Conservation (phyloP, 2,888 invertebrate genomes). For the Acrobasis repandana region DNA sequence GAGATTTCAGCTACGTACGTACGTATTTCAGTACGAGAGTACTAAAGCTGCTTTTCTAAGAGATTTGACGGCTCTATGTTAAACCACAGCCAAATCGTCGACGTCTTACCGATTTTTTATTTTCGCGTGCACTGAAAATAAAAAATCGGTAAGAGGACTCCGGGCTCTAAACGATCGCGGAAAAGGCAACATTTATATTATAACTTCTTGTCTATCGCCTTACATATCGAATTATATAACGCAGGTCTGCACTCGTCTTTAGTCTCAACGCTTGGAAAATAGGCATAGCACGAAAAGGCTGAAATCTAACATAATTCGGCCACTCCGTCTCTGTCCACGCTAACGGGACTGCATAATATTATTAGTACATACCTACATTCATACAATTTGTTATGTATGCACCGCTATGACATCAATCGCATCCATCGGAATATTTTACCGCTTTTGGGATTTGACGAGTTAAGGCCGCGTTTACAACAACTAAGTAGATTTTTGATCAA, state of each 20-base stretch:
- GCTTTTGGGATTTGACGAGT: conserved; percentile 24
- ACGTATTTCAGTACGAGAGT: too few relatives aligned
- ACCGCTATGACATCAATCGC: conserved; percentile 59
- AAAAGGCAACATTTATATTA: too few relatives aligned
- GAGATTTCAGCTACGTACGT: too few relatives aligned
- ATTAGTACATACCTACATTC: conserved; percentile 17
- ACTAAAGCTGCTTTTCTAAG: too few relatives aligned
- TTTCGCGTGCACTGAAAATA: too few relatives aligned
- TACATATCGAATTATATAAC: background rate
- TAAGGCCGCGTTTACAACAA: conserved; percentile 15
- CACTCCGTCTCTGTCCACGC: conserved; percentile 14
- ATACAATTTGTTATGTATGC: conserved; percentile 31
- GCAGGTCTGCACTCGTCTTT: background rate
- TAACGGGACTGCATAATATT: conserved; percentile 18
- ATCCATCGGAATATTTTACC: conserved; percentile 43
- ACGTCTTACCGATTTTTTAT: too few relatives aligned
- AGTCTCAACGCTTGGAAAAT: background rate
- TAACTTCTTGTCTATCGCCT: too few relatives aligned
- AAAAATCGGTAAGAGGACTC: too few relatives aligned
- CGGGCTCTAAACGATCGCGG: too few relatives aligned
- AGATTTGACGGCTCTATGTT: too few relatives aligned
- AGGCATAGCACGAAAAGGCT: conserved; percentile 6
- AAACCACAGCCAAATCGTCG: too few relatives aligned
- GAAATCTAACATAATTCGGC: conserved; percentile 3
- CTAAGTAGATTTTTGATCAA: too few relatives aligned